These are phyloP conservation scores for Daboia siamensis DNA, from an alignment of 2,113 vertebrate species.

Conservation along the genomic window DNA sequence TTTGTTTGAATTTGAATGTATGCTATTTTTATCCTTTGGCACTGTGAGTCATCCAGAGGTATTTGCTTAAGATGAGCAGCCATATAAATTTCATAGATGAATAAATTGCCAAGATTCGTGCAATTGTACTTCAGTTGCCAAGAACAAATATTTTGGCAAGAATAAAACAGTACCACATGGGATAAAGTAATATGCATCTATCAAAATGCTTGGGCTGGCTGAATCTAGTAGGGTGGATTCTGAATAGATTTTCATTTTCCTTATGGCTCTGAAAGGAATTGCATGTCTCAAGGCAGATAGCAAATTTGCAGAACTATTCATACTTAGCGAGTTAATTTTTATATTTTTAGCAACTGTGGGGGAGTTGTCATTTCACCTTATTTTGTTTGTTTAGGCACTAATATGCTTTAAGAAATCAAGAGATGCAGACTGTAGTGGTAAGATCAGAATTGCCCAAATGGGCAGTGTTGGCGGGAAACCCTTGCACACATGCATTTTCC, in stretches of 20 bases:
- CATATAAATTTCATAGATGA: background rate
- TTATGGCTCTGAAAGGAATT: background rate
- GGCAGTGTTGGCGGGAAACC: background rate
- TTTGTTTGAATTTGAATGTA: background rate
- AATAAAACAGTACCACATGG: background rate
- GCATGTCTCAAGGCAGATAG: background rate
- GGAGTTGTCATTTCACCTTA: background rate
- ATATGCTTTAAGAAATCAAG: background rate
- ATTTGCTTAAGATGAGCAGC: background rate
- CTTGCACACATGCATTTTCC: background rate
- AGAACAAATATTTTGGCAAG: background rate
- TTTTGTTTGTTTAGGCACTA: background rate
- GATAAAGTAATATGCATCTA: background rate
- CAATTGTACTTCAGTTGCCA: background rate
- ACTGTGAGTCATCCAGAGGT: background rate
- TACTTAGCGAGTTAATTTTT: background rate
- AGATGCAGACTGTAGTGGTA: background rate
- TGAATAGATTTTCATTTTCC: background rate
- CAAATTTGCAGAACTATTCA: background rate
- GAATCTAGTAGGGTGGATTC: background rate
- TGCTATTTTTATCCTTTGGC: background rate
- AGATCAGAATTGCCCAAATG: background rate
- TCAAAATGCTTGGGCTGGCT: background rate
- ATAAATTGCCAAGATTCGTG: background rate
- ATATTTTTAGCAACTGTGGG: background rate